Base-by-base conservation (phyloP, 37 sponge, comb jelly and placozoan genomes). In the Spongilla lacustris region DNA sequence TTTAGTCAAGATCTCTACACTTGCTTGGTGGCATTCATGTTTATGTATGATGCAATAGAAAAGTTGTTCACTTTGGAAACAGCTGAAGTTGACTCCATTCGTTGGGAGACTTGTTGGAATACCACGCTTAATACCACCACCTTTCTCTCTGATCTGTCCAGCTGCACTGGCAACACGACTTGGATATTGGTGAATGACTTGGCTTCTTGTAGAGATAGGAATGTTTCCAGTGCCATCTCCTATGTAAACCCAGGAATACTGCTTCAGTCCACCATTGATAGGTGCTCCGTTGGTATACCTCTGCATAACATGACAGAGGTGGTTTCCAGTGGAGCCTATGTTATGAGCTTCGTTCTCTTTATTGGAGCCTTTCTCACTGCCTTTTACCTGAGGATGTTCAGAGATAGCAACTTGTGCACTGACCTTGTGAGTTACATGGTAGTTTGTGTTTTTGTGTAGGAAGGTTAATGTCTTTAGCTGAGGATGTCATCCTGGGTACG, bases 1-100 rank as follows among this genome's bases (percentile, higher is more conserved):
- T 97, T 97, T 77, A 91, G 92, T 24, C 84, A 83, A 35, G 98
- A 97, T 67, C 91, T 90, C 36, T 96, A 96, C 85, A 88, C 98
- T 6, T 85, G 84, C 73, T 67, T 96, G 21, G 81, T 96, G 10
- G 86, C 90, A 13, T 80, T 95, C 68, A 85, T 96, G 4, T 97
- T 97, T 73, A 93, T 97, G 33, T 91, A 80, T 35, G 92, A 96
- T 73, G 90, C 96, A 19, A n/a, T 96, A 32, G 73, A 33, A 11
- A 58, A 58, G 58, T 58, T 58, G 19, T 58, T 58, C 58, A 58
- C 58, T 6, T 58, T 58, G 58, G 58, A 58, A 58, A 17, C 58
- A 58, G 58, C 58, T 58, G 76, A 32, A 10, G 21, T 94, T 10
- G 90, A 91, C 91, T 23, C 36, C 22, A 82, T 88, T 17, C 83